Evolutionary conservation across 2,113 vertebrate genomes (phyloP).

Genomic region (Pseudopipra pipra): DNA sequence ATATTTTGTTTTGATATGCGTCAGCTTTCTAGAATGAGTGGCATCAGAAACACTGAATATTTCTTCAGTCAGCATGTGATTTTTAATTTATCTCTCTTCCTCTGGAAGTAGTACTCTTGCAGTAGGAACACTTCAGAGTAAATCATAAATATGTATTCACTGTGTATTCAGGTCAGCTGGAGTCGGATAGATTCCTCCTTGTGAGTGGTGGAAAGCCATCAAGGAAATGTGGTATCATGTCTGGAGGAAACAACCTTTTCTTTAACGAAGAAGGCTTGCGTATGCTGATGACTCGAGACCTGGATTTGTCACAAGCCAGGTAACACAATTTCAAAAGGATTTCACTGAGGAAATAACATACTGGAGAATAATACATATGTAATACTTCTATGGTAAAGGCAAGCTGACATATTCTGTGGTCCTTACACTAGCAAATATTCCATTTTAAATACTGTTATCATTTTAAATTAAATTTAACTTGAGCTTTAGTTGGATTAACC

Average conservation of each 20-base stretch:
- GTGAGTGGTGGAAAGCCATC: conserved; percentile 95
- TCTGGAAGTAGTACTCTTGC: neutral
- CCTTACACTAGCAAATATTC: neutral
- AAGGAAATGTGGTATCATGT: conserved; percentile 95
- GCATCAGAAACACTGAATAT: neutral
- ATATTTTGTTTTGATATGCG: neutral
- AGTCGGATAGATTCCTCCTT: conserved; percentile 85
- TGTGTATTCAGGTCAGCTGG: conserved; percentile 80
- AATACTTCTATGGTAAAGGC: neutral
- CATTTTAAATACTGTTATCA: neutral
- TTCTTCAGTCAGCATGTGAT: neutral
- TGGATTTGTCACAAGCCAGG: conserved; percentile 95
- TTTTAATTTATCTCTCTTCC: conserved; percentile 9
- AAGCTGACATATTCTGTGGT: neutral
- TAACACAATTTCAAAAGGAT: conserved; percentile 63
- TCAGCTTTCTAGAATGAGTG: neutral
- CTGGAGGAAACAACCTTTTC: conserved; percentile 96
- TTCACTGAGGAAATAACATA: neutral
- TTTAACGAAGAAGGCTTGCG: conserved; percentile 96
- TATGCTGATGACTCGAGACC: conserved; percentile 92
- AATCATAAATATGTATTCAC: conserved; percentile 46
- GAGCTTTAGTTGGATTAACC: neutral
- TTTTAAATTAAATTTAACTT: neutral
- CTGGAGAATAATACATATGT: neutral
- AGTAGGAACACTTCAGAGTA: neutral